Percentiles rank a stretch among this genome's conserved stretches.
phyloP scores from a whole-genome alignment of 2,888 invertebrate genomes.

The Zygaena filipendulae region DNA sequence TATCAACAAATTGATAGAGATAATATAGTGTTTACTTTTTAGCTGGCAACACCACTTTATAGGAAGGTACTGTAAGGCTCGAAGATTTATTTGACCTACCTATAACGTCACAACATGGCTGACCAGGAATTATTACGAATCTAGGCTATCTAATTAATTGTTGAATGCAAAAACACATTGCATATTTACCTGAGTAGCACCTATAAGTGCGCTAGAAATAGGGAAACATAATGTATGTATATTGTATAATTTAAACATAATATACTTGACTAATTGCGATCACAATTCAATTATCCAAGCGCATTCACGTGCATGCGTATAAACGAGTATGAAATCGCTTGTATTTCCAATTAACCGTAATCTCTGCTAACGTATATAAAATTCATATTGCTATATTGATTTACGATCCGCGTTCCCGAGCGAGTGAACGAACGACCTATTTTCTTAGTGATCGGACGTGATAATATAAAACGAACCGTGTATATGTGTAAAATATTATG shows the following conservation, averaged over 20 bases:
- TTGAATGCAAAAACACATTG: no score
- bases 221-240: no score
- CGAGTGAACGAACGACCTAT: conserved; percentile 19
- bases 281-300: conserved; percentile 22
- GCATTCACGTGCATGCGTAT: conserved; percentile 19
- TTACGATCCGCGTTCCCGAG: conserved; percentile 20
- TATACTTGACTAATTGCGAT: conserved; percentile 19
- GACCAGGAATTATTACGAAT: no score
- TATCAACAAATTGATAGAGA: no score
- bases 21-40: no score
- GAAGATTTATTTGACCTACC: no score
- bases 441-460: conserved; percentile 19
- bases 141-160: no score
- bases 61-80: no score
- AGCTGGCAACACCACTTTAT: no score
- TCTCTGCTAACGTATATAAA: conserved; percentile 19
- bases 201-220: conserved; percentile 64
- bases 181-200: conserved; percentile 63
- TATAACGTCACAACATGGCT: no score
- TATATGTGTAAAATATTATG: no score
- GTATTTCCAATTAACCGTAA: conserved; percentile 23
- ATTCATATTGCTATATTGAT: conserved; percentile 15
- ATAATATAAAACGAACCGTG: no score
- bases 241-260: conserved; percentile 33
- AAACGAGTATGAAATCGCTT: conserved; percentile 27